These are phyloP conservation scores for Drosophila pseudotalamancana DNA, from an alignment of 2,888 invertebrate genomes.

Conservation along the genomic window DNA sequence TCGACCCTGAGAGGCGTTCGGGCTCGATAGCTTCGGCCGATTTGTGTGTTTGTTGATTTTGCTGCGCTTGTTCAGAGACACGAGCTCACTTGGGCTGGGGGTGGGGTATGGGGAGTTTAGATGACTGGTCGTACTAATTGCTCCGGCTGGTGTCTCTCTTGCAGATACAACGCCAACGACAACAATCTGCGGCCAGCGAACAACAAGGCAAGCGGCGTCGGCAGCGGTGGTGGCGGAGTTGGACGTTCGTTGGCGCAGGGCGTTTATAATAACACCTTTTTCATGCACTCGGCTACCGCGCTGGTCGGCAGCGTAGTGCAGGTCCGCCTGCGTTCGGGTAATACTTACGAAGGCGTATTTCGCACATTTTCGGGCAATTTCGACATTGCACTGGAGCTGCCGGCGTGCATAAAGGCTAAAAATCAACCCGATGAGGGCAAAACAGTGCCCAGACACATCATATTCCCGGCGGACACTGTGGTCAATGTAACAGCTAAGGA, in stretches of 20 bases:
- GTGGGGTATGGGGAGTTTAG: neutral
- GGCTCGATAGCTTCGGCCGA: constrained; percentile 31
- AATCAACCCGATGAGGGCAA: constrained; percentile 81
- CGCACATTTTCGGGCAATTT: constrained; percentile 95
- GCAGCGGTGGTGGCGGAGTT: constrained; percentile 21
- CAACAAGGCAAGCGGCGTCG: constrained; percentile 83
- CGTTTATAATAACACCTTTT: constrained; percentile 94
- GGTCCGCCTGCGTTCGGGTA: constrained; percentile 92
- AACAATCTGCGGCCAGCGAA: constrained; percentile 72
- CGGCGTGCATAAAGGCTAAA: constrained; percentile 87
- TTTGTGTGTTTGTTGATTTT: constrained; percentile 5
- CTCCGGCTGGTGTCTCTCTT: constrained; percentile 16
- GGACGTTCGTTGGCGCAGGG: constrained; percentile 90
- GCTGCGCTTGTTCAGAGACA: constrained; percentile 3
- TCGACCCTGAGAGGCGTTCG: constrained; percentile 58
- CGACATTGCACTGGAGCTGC: constrained; percentile 94
- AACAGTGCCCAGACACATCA: constrained; percentile 80
- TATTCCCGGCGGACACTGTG: constrained; percentile 94
- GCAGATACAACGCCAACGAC: constrained; percentile 81
- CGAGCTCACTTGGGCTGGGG: neutral
- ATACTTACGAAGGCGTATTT: constrained; percentile 94
- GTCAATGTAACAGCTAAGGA: constrained; percentile 92
- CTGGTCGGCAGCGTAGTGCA: constrained; percentile 93
- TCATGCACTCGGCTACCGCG: constrained; percentile 94
- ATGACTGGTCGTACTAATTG: constrained; percentile 32